Percentiles rank a stretch among this genome's conserved stretches.
phyloP scores from a whole-genome alignment of 2,888 invertebrate species.

The Hydrotaea cyrtoneurina region DNA sequence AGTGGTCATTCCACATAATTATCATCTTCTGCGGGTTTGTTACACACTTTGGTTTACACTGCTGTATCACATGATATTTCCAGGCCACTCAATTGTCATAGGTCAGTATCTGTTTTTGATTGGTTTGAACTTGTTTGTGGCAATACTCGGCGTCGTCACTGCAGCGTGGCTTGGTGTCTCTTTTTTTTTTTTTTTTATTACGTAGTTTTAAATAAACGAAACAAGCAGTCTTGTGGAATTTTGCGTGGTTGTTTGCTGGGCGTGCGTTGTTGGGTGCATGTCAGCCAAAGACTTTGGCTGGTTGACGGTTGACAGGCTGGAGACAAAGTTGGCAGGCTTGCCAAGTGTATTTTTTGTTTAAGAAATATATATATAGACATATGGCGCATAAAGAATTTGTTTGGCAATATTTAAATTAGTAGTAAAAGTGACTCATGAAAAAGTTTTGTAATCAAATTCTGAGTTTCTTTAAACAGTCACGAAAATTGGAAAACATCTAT shows the following conservation, averaged over 20 bases:
- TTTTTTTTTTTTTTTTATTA: constrained; percentile 5
- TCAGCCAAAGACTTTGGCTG: not conserved
- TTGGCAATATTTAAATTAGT: not conserved
- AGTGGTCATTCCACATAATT: constrained; percentile 39
- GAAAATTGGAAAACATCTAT: too few species aligned
- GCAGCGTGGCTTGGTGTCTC: not conserved
- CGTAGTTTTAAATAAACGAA: not conserved
- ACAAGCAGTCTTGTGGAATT: constrained; percentile 29
- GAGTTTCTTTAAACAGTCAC: not conserved
- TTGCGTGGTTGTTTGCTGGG: constrained; percentile 19
- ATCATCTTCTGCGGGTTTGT: not conserved
- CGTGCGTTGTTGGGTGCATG: constrained; percentile 22
- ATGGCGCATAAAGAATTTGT: constrained; percentile 1
- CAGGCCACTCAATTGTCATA: constrained; percentile 47
- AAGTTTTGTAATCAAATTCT: not conserved
- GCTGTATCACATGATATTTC: not conserved
- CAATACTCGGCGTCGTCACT: constrained; percentile 2
- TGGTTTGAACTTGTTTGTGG: constrained; percentile 51
- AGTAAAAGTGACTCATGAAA: not conserved
- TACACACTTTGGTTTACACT: not conserved
- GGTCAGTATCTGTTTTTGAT: constrained; percentile 47
- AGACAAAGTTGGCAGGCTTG: constrained; percentile 11
- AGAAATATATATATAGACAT: not conserved
- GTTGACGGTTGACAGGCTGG: not conserved
- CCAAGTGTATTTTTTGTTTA: not conserved